Base-by-base conservation (phyloP, 2,113 vertebrate species). In the Petaurus breviceps region DNA sequence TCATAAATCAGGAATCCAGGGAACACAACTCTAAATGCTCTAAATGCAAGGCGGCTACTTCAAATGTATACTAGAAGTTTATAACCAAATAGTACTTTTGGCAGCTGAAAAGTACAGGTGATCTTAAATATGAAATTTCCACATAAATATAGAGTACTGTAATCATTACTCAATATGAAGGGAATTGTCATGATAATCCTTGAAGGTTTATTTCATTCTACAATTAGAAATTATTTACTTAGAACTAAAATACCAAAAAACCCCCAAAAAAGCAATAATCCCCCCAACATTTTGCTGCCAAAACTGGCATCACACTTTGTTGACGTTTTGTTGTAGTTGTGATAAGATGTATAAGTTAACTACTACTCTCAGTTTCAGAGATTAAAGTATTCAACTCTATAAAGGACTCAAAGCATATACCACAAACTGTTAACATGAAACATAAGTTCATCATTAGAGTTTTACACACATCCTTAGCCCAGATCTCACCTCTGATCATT, bases 291-390 rank as follows among this genome's bases (percentile, higher is more conserved):
- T 61, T 96, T 97, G 92, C 0, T 97, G 97, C 89, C 91, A 97
- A 95, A 90, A 96, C 14, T n/a, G 14, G 61, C 19, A n/a, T 77
- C 61, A n/a, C 61, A 6, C 4, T 49, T 49, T 49, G 47, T 49
- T 49, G 47, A 4, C 47, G 2, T 49, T 49, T 49, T 49, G 47
- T 49, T 49, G 47, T 49, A 49, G 47, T 49, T 92, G 96, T 52
- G 52, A 52, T 19, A 51, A 97, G 94, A 97, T n/a, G 96, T 97
- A 97, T 95, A 96, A 95, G 98, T 94, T 77, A 98, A 98, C 90
- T 51, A 94, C 47, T 97, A 94, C 47, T 97, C 94, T 91, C 26
- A 68, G 91, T 93, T 90, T 77, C 89, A 92, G 96, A 95, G 91
- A 95, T 90, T 50, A 37, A 77, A 91, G 61, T 52, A 61, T 2